phyloP scores from a whole-genome alignment of 2,797 vertebrate genomes.

The Carcharodon carcharias region DNA sequence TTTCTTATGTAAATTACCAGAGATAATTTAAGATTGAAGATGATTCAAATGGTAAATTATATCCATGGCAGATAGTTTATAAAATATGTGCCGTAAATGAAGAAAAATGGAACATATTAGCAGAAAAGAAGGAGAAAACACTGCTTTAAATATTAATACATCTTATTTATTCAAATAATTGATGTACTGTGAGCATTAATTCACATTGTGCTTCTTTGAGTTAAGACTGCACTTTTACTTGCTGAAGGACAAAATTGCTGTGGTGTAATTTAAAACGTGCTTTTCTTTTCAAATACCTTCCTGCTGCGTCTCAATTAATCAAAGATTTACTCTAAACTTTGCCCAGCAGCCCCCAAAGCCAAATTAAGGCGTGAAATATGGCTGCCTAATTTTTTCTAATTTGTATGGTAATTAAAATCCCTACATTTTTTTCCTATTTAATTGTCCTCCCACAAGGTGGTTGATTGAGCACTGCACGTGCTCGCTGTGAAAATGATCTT shows the following conservation, averaged over 20 bases:
- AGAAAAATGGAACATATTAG: not conserved
- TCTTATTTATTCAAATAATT: slow-evolving; percentile 20
- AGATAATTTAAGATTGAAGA: not conserved
- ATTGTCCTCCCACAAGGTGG: slow-evolving; percentile 62
- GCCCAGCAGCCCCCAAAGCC: slow-evolving; percentile 45
- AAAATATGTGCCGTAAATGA: not conserved
- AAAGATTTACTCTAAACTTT: slow-evolving; percentile 55
- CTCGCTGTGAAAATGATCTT: slow-evolving; percentile 45
- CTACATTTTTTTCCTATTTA: slow-evolving; percentile 56
- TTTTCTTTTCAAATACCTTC: slow-evolving; percentile 45
- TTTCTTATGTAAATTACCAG: not conserved
- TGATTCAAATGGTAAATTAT: not conserved
- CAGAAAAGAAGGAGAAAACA: not conserved
- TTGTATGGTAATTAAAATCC: slow-evolving; percentile 67
- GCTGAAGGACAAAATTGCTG: slow-evolving; percentile 34
- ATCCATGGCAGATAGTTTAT: not conserved
- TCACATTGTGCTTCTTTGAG: not conserved
- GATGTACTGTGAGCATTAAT: not conserved
- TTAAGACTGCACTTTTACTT: not conserved
- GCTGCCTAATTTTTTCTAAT: slow-evolving; percentile 67
- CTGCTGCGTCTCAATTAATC: slow-evolving; percentile 58
- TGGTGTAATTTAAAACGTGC: slow-evolving; percentile 27
- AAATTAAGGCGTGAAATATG: slow-evolving; percentile 49
- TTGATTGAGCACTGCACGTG: slow-evolving; percentile 55
- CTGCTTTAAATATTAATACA: not conserved